Evolutionary conservation across 2,797 vertebrate genomes (phyloP).

Genomic region (Sebastes minor): DNA sequence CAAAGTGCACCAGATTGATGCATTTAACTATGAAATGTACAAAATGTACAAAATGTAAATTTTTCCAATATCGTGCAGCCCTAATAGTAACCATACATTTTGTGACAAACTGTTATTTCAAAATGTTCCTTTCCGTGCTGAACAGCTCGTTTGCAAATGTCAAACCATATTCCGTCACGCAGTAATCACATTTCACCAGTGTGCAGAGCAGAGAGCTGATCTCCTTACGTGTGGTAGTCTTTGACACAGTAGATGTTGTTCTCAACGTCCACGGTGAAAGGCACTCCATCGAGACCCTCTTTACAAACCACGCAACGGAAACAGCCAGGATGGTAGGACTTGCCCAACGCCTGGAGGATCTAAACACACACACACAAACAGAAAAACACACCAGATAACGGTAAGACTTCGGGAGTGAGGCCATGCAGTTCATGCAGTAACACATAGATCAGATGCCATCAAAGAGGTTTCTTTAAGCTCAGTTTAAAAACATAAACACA

Average conservation of each 20-base stretch:
- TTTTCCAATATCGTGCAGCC: background rate
- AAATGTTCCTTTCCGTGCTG: background rate
- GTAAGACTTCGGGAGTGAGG: background rate
- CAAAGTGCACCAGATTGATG: background rate
- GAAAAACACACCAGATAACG: background rate
- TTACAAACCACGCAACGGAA: slow-evolving; percentile 98
- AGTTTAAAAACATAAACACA: background rate
- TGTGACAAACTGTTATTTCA: background rate
- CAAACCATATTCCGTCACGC: background rate
- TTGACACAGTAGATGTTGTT: slow-evolving; percentile 99
- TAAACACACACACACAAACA: slow-evolving; percentile 57
- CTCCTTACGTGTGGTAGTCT: slow-evolving; percentile 97
- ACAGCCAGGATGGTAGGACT: slow-evolving; percentile 97
- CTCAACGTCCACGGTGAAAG: slow-evolving; percentile 96
- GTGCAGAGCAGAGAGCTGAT: background rate
- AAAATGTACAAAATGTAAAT: too few relatives aligned
- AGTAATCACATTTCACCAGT: background rate
- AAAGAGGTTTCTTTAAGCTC: background rate
- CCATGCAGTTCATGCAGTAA: background rate
- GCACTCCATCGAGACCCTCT: slow-evolving; percentile 95
- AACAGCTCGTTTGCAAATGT: background rate
- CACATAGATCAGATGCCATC: background rate
- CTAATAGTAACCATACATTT: background rate
- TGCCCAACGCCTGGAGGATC: slow-evolving; percentile 98
- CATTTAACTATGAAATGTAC: too few relatives aligned